Conservation (phyloP, 1,140 invertebrate species). For the Drosophila chauvacae region DNA sequence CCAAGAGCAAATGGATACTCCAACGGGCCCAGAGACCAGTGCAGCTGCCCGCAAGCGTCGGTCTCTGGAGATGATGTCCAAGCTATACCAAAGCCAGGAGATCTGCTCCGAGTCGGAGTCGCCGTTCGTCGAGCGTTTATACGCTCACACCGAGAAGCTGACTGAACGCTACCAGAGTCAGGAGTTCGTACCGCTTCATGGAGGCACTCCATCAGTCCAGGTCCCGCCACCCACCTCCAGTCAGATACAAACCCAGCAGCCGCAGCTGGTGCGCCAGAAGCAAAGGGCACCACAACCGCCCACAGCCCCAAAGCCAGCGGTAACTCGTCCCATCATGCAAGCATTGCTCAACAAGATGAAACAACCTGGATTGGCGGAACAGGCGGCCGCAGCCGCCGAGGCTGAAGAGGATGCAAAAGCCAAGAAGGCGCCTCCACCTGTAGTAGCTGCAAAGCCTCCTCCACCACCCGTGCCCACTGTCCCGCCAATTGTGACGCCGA, state of each 20-base stretch:
- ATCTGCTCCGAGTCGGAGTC: slow-evolving; percentile 83
- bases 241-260: slow-evolving; percentile 70
- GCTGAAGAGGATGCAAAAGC: slow-evolving; percentile 48
- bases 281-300: slow-evolving; percentile 70
- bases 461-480: slow-evolving; percentile 69
- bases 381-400: slow-evolving; percentile 71
- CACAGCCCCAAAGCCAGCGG: slow-evolving; percentile 75
- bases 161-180: slow-evolving; percentile 87
- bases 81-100: slow-evolving; percentile 87
- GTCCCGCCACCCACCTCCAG: slow-evolving; percentile 35
- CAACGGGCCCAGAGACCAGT: slow-evolving; percentile 57
- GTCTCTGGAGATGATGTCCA: slow-evolving; percentile 84
- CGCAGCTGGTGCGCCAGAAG: slow-evolving; percentile 62
- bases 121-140: slow-evolving; percentile 85
- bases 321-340: slow-evolving; percentile 79
- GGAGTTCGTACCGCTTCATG: slow-evolving; percentile 85
- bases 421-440: slow-evolving; percentile 9
- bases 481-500: slow-evolving; percentile 74
- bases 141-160: slow-evolving; percentile 87
- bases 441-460: slow-evolving; percentile 33
- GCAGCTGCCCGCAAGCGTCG: slow-evolving; percentile 77
- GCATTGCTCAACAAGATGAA: slow-evolving; percentile 81
- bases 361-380: slow-evolving; percentile 68
- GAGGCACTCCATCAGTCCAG: not conserved
- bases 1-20: slow-evolving; percentile 39